phyloP scores from a whole-genome alignment of 2,888 invertebrate genomes.

The Andricus curvator region DNA sequence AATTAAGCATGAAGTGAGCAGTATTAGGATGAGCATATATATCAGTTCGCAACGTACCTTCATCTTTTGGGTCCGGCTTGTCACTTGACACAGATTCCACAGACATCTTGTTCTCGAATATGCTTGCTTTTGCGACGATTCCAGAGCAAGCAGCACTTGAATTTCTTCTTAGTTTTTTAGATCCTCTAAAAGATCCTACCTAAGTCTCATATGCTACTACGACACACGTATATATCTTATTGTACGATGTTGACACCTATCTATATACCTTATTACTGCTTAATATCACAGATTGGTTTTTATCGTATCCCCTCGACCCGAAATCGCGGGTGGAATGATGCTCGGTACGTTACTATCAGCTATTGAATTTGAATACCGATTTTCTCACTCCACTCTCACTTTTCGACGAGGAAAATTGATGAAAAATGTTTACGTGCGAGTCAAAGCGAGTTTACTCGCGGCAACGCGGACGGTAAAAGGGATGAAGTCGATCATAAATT shows the following conservation, averaged over 20 bases:
- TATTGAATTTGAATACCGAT: conserved; percentile 29
- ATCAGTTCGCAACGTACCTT: conserved; percentile 58
- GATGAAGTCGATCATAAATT: conserved; percentile 57
- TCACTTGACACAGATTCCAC: conserved; percentile 72
- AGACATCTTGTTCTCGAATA: conserved; percentile 64
- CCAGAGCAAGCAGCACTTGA: neutral
- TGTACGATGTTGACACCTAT: conserved; percentile 64
- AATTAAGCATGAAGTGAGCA: conserved; percentile 21
- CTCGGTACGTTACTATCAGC: conserved; percentile 10
- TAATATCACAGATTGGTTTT: conserved; percentile 74
- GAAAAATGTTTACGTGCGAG: conserved; percentile 55
- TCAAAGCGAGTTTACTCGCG: conserved; percentile 59
- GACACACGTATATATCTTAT: conserved; percentile 61
- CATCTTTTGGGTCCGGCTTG: conserved; percentile 65
- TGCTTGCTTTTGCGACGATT: neutral
- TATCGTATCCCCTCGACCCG: conserved; percentile 51
- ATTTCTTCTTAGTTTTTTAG: conserved; percentile 18
- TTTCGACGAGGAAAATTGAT: conserved; percentile 45
- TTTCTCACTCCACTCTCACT: conserved; percentile 36
- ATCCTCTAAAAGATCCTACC: conserved; percentile 17
- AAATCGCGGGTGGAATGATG: conserved; percentile 25
- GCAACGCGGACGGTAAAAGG: conserved; percentile 60
- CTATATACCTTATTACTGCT: conserved; percentile 72
- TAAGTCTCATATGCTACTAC: conserved; percentile 40
- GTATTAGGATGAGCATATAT: conserved; percentile 12